Evolutionary conservation across 2,797 vertebrate genomes (phyloP).

Genomic region (Phylloscopus collybita): DNA sequence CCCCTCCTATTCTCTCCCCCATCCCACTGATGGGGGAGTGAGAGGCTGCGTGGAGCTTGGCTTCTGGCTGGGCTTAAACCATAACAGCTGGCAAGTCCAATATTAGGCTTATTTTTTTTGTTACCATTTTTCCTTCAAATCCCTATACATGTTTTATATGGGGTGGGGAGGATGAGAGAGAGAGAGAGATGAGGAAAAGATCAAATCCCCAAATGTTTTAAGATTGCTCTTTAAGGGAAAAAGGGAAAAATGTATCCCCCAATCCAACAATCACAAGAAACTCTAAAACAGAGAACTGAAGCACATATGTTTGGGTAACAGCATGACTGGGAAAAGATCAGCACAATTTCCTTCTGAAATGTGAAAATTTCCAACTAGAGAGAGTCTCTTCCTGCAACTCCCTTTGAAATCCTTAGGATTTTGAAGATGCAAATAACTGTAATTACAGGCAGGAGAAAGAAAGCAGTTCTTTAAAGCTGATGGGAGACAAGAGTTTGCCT

Average conservation of each 20-base stretch:
- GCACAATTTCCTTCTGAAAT: not conserved
- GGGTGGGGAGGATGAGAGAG: accelerated
- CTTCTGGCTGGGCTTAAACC: not conserved
- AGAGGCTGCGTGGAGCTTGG: not conserved
- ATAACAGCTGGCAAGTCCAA: not conserved
- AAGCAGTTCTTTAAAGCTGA: not conserved
- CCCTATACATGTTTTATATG: not conserved
- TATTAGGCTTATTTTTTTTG: not conserved
- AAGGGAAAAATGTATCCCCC: not conserved
- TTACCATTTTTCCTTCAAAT: not conserved
- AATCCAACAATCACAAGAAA: not conserved
- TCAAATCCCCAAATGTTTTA: not conserved
- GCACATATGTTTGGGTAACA: not conserved
- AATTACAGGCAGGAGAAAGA: not conserved
- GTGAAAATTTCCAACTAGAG: not conserved
- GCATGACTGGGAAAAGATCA: not conserved
- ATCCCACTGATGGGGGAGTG: not conserved
- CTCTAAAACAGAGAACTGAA: not conserved
- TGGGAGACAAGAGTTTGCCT: not conserved
- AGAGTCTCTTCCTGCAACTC: not conserved
- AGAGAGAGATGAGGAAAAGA: accelerated
- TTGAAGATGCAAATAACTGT: not conserved
- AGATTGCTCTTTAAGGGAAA: not conserved
- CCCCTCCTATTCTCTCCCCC: not conserved
- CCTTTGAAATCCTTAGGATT: not conserved